A percentile compares a stretch with the other conserved stretches of the same genome.
phyloP scores from a whole-genome alignment of 2,113 vertebrate genomes.

The Eurystomus gularis region DNA sequence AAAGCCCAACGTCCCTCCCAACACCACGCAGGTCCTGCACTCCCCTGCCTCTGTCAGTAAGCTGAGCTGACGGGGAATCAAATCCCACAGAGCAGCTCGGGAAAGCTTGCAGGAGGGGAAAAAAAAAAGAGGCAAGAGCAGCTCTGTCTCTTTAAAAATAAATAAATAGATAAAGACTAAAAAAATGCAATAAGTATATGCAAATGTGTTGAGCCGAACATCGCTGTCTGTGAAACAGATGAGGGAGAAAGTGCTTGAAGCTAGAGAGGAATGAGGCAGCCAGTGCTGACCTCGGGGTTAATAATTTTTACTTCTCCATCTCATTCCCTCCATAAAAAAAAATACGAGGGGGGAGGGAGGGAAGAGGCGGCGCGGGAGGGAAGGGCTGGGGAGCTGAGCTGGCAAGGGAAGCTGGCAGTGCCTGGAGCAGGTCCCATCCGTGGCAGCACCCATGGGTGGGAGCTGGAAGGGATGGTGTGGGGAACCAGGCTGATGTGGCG shows the following conservation, averaged over 20 bases:
- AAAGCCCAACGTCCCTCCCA: background rate
- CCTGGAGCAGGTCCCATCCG: background rate
- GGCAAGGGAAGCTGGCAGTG: background rate
- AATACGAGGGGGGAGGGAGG: background rate
- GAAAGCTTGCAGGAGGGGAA: background rate
- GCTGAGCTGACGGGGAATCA: background rate
- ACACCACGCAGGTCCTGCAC: background rate
- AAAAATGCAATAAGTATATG: constrained; percentile 88
- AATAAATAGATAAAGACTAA: constrained; percentile 65
- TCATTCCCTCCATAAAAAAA: constrained; percentile 78
- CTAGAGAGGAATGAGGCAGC: constrained; percentile 86
- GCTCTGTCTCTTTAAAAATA: constrained; percentile 68
- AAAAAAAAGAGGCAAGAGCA: background rate
- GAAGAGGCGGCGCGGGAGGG: background rate
- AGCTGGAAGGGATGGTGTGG: background rate
- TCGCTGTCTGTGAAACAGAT: constrained; percentile 89
- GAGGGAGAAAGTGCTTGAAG: constrained; percentile 88
- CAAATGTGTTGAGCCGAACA: constrained; percentile 90
- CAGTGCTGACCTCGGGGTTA: constrained; percentile 90
- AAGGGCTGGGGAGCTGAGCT: background rate
- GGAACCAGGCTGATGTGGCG: background rate
- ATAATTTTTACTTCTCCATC: constrained; percentile 96
- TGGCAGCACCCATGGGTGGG: background rate
- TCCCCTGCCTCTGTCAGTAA: background rate
- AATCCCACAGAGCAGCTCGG: background rate